Evolutionary conservation across 2,888 invertebrate genomes (phyloP).

Genomic region (Cecidostiba fungosa): DNA sequence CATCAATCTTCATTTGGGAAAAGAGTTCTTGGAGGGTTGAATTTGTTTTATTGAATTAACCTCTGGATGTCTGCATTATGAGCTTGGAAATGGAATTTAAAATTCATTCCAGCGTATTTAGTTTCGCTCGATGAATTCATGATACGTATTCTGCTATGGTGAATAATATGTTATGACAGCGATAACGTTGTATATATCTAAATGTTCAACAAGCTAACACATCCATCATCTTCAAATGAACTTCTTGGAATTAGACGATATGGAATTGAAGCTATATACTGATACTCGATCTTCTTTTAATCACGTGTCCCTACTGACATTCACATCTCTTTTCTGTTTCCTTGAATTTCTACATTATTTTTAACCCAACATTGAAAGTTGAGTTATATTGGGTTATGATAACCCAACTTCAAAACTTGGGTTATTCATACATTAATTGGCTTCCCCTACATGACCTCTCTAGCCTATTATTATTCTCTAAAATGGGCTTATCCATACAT

Average conservation of each 20-base stretch:
- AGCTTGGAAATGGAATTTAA: background rate
- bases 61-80: background rate
- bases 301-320: background rate
- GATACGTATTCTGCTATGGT: too few species aligned
- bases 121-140: too few species aligned
- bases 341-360: too few species aligned
- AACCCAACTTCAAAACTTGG: too few species aligned
- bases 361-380: too few species aligned
- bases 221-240: constrained; percentile 4
- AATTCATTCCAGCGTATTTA: background rate
- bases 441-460: too few species aligned
- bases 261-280: background rate
- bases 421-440: too few species aligned
- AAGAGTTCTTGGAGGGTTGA: background rate
- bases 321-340: background rate
- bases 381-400: too few species aligned
- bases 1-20: constrained; percentile 54
- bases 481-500: too few species aligned
- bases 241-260: background rate
- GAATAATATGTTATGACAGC: background rate
- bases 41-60: background rate
- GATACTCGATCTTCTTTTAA: constrained; percentile 1
- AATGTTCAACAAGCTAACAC: background rate
- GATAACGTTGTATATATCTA: background rate
- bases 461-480: too few species aligned